These are phyloP conservation scores for Cyphomyrus discorhynchus DNA, from an alignment of 2,113 vertebrate genomes.

Conservation along the genomic window DNA sequence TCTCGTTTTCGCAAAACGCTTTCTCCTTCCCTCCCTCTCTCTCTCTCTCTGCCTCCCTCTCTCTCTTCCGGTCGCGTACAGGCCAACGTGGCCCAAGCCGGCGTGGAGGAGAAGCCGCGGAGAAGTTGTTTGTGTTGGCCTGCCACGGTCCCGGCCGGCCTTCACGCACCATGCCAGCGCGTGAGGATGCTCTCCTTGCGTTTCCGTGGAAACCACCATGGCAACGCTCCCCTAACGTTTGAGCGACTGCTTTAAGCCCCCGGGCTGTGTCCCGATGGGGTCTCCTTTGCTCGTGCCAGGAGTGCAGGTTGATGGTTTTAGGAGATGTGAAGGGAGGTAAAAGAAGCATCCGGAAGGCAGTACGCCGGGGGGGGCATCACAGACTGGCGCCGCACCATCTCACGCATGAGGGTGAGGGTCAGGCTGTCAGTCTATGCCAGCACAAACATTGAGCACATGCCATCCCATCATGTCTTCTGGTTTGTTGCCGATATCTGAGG, in stretches of 20 bases:
- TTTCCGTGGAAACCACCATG: background rate
- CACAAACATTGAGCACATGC: background rate
- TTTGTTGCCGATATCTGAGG: background rate
- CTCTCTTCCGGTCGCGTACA: background rate
- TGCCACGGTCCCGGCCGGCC: background rate
- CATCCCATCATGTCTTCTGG: background rate
- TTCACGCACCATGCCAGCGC: background rate
- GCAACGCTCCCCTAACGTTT: background rate
- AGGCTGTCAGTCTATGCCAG: background rate
- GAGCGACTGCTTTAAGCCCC: background rate
- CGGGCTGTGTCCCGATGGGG: background rate
- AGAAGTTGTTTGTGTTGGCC: background rate
- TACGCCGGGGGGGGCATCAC: background rate
- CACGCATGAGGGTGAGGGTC: background rate
- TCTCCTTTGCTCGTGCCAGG: background rate
- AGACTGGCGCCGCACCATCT: background rate
- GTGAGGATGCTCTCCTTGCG: background rate
- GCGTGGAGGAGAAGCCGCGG: background rate
- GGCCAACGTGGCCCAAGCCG: background rate
- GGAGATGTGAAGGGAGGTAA: background rate
- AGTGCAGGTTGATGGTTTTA: conserved; percentile 12
- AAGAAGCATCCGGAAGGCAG: background rate
- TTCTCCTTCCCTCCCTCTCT: background rate
- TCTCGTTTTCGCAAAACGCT: background rate
- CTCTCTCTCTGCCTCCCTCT: background rate